Conservation (phyloP, 2,113 vertebrate genomes). For the Poecilia latipinna region DNA sequence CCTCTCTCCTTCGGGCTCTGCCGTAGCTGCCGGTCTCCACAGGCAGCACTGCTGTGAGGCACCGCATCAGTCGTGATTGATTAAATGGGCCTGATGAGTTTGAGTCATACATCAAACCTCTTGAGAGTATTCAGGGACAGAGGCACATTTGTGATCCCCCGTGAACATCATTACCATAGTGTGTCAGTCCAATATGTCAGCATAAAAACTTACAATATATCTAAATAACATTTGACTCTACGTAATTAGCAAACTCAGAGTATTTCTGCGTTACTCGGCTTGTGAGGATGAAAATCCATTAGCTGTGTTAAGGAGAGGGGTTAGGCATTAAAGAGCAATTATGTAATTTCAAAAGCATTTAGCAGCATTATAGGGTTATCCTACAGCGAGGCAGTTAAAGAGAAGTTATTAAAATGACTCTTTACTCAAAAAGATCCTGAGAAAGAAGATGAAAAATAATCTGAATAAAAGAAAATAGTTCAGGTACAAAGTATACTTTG, state of each 20-base stretch:
- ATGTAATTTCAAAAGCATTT: constrained; percentile 14
- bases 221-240: neutral
- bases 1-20: neutral
- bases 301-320: constrained; percentile 1
- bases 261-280: neutral
- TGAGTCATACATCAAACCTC: constrained; percentile 24
- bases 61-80: constrained; percentile 39
- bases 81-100: constrained; percentile 30
- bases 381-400: constrained; percentile 9
- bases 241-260: constrained; percentile 4
- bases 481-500: neutral
- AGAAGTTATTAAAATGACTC: neutral
- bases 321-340: constrained; percentile 10
- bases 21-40: neutral
- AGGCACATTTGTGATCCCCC: constrained; percentile 5
- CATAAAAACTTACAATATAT: neutral
- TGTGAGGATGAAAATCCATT: constrained; percentile 2
- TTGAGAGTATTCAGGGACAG: constrained; percentile 7
- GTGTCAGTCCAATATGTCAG: neutral
- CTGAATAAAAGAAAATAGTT: neutral
- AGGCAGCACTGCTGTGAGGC: neutral
- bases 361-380: neutral
- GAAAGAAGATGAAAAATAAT: neutral
- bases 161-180: neutral
- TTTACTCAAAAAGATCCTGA: neutral